phyloP scores from a whole-genome alignment of 2,888 invertebrate species.

The Agrilus biguttatus region DNA sequence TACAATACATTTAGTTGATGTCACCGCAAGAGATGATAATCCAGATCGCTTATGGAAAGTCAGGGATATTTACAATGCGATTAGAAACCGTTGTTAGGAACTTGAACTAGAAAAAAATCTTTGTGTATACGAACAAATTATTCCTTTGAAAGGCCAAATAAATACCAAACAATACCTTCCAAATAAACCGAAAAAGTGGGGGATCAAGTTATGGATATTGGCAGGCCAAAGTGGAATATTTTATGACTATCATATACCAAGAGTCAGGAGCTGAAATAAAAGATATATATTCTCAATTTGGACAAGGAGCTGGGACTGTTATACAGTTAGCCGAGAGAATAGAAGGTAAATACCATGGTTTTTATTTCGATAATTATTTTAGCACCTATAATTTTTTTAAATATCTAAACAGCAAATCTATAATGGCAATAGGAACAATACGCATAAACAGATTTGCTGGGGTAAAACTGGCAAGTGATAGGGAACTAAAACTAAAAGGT shows the following conservation, averaged over 20 bases:
- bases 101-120: neutral
- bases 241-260: neutral
- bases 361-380: conserved; percentile 2
- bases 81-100: neutral
- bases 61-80: neutral
- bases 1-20: neutral
- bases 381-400: neutral
- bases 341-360: neutral
- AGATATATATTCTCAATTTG: neutral
- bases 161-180: conserved; percentile 1
- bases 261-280: conserved; percentile 3
- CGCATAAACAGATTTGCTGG: neutral
- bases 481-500: neutral
- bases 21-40: neutral
- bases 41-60: neutral
- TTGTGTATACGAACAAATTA: conserved; percentile 1
- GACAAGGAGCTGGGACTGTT: neutral
- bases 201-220: conserved; percentile 1
- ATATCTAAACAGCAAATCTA: neutral
- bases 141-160: conserved; percentile 1
- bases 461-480: neutral
- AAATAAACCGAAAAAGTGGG: neutral
- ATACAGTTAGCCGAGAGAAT: neutral
- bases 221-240: neutral
- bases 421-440: neutral